Percentiles rank a stretch among this genome's conserved stretches.
phyloP scores from a whole-genome alignment of 2,888 invertebrate genomes.

The Drosophila algonquin region DNA sequence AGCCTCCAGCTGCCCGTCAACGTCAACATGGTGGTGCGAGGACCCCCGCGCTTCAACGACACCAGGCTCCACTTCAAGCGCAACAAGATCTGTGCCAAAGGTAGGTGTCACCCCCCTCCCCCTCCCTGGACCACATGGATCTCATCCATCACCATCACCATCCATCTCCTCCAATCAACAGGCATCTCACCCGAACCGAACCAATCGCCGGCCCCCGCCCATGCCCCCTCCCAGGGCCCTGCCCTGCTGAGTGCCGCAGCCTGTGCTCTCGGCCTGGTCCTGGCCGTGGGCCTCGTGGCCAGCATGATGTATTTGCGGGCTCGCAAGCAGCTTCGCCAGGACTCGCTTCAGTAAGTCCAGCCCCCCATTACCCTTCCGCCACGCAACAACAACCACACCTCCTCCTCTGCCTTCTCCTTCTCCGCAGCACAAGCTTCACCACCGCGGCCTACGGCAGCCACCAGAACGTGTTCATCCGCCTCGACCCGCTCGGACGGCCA shows the following conservation, averaged over 20 bases:
- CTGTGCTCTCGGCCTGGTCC: slow-evolving; percentile 88
- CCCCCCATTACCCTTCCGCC: too few species aligned
- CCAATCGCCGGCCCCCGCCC: slow-evolving; percentile 89
- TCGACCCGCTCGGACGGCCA: slow-evolving; percentile 89
- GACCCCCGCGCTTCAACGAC: slow-evolving; percentile 89
- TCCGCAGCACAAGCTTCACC: slow-evolving; percentile 89
- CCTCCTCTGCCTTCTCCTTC: background rate
- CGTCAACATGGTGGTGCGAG: slow-evolving; percentile 92
- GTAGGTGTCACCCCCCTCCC: slow-evolving; percentile 81
- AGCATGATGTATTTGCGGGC: slow-evolving; percentile 84
- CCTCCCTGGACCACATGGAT: background rate
- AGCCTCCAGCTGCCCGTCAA: slow-evolving; percentile 93
- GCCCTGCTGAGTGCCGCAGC: slow-evolving; percentile 92
- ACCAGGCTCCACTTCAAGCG: slow-evolving; percentile 91
- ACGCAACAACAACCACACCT: slow-evolving; percentile 27
- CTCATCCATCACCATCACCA: slow-evolving; percentile 6
- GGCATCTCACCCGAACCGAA: slow-evolving; percentile 87
- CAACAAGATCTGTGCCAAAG: slow-evolving; percentile 94
- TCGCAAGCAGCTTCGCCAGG: slow-evolving; percentile 83
- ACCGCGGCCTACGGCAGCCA: slow-evolving; percentile 90
- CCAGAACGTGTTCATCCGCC: slow-evolving; percentile 90
- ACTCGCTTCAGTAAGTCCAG: slow-evolving; percentile 82
- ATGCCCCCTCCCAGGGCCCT: slow-evolving; percentile 87
- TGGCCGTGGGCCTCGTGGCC: slow-evolving; percentile 82
- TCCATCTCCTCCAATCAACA: slow-evolving; percentile 43